These are phyloP conservation scores for Muscina levida DNA, from an alignment of 2,888 invertebrate species.

Conservation along the genomic window DNA sequence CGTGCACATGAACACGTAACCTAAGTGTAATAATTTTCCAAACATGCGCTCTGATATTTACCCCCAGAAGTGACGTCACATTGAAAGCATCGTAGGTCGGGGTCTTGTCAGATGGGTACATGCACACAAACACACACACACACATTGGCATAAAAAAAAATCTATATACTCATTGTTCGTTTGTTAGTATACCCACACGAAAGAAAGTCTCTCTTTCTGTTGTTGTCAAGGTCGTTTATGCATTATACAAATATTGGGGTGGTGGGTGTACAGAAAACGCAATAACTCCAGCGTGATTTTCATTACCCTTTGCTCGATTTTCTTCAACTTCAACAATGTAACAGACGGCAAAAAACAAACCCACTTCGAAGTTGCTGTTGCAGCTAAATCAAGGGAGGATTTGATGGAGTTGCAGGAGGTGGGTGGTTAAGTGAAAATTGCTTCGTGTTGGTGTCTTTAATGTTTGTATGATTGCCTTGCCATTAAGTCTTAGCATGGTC, in stretches of 20 bases:
- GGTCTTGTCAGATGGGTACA: constrained; percentile 49
- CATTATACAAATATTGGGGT: constrained; percentile 42
- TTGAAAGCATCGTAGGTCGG: constrained; percentile 60
- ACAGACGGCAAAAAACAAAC: background rate
- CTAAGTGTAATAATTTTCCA: background rate
- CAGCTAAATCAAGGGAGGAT: background rate
- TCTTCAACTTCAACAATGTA: background rate
- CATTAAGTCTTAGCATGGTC: background rate
- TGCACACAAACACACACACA: no score
- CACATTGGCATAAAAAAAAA: background rate
- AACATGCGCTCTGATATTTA: constrained; percentile 57
- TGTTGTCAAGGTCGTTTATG: constrained; percentile 59
- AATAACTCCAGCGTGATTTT: constrained; percentile 13
- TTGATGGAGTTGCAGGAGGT: background rate
- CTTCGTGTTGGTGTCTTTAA: background rate
- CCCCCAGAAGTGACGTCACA: constrained; percentile 62
- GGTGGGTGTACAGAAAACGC: constrained; percentile 1
- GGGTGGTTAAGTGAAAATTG: background rate
- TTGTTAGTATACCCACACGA: background rate
- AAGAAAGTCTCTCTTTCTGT: constrained; percentile 30
- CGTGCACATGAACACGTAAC: background rate
- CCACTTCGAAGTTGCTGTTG: background rate
- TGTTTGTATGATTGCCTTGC: background rate
- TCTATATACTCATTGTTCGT: no score
- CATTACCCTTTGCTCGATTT: background rate